phyloP scores from a whole-genome alignment of 1,140 invertebrate species.

The Mercenaria mercenaria region DNA sequence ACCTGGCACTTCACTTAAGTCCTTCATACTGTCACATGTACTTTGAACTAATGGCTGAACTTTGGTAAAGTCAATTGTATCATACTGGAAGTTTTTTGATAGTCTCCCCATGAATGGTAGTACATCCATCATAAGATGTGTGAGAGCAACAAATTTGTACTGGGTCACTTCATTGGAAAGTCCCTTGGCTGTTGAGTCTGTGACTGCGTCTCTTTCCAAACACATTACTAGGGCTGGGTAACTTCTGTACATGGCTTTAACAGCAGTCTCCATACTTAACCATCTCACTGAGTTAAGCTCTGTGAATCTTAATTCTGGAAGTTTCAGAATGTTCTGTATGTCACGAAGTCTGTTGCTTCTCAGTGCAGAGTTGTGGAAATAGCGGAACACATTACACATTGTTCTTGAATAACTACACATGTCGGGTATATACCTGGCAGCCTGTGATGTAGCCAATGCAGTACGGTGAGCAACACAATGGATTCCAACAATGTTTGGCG shows the following conservation, averaged over 20 bases:
- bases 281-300: conserved; percentile 42
- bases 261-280: conserved; percentile 26
- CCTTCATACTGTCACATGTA: not conserved
- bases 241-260: not conserved
- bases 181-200: not conserved
- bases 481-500: not conserved
- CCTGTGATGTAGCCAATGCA: conserved; percentile 1
- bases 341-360: not conserved
- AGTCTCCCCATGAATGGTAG: conserved; percentile 6
- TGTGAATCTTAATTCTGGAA: not conserved
- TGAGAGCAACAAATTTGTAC: not conserved
- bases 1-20: not conserved
- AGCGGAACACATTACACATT: conserved; percentile 1
- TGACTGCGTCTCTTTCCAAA: not conserved
- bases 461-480: conserved; percentile 57
- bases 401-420: not conserved
- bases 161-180: not conserved
- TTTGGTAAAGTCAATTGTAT: not conserved
- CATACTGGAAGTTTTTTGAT: conserved; percentile 18
- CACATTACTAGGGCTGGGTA: conserved; percentile 5
- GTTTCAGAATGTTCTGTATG: not conserved
- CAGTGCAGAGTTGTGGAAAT: conserved; percentile 30
- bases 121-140: conserved; percentile 32
- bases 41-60: not conserved
- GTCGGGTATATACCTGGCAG: not conserved